phyloP scores from a whole-genome alignment of 2,797 vertebrate species.

The Argentina silus region DNA sequence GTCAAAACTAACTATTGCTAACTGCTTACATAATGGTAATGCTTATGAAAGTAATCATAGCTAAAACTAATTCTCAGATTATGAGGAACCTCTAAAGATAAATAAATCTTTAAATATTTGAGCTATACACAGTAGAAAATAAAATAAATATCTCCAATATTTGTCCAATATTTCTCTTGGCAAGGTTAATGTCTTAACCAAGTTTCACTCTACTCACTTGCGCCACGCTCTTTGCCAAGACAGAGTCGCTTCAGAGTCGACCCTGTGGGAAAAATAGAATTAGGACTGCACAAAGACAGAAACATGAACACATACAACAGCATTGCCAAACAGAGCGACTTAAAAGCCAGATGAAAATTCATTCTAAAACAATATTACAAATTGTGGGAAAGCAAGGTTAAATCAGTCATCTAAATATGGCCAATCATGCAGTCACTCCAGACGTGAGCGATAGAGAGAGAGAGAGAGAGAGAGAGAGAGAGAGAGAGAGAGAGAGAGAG shows the following conservation, averaged over 20 bases:
- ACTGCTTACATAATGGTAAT: not conserved
- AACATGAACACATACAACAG: not conserved
- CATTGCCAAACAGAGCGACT: constrained; percentile 41
- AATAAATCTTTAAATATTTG: not conserved
- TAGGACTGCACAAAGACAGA: constrained; percentile 14
- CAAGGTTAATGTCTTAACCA: no score
- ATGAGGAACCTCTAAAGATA: no score
- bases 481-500: constrained; percentile 3
- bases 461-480: constrained; percentile 12
- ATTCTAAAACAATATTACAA: constrained; percentile 52
- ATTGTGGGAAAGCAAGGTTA: constrained; percentile 59
- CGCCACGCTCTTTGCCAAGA: constrained; percentile 98
- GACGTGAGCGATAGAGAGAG: constrained; percentile 10
- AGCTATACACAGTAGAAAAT: not conserved
- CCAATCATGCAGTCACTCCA: constrained; percentile 66
- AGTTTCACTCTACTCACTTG: constrained; percentile 87
- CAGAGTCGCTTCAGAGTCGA: constrained; percentile 97
- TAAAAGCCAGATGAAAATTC: constrained; percentile 16
- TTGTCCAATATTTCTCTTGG: no score
- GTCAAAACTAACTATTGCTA: not conserved
- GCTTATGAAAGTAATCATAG: not conserved
- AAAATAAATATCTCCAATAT: no score
- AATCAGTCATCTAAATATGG: constrained; percentile 70
- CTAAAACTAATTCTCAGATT: not conserved
- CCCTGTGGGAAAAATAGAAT: constrained; percentile 86